Evolutionary conservation across 1,140 invertebrate species (phyloP), one percentile per base, ranked within the genome.

Genomic region (Himalopsyche phryganea): DNA sequence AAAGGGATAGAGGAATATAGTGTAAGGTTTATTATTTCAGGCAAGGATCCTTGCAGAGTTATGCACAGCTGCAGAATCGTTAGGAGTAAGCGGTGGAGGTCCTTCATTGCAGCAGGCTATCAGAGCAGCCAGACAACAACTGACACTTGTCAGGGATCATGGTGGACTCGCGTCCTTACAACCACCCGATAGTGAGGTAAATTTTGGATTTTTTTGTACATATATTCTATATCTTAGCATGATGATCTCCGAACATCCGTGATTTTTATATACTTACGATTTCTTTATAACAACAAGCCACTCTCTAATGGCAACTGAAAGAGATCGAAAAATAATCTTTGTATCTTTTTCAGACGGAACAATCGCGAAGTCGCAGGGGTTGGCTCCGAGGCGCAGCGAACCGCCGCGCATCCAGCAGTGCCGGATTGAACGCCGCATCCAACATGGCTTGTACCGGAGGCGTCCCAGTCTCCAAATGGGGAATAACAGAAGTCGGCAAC

Each of bases 401-500:
- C 0, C 52, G 61, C 2, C 33, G 61, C 23, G 33, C 51, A 6
- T 50, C 44, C 14, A 50, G 50, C 35, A 48, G 46, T 4, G 19
- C 28, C 1, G 32, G 28, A 17, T 19, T 44, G n/a, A 18, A 14
- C 15, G 18, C 28, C 1, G 18, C 35, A 1, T 48, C 50, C 20
- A 32, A 68, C 3, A 48, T 68, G 6, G 67, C 66, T 6, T 69
- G 68, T 14, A 69, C 69, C 4, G 23, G 23, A 28, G 23, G 23
- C 4, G 23, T 28, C 23, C 66, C 68, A 4, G 72, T 71, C 41
- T 66, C 72, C 1, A 71, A 70, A n/a, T 89, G 87, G 87, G 83
- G 85, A 36, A 82, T 86, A 0, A 81, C 83, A 50, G 88, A 90
- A 66, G 87, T 90, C 1, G 85, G 85, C 46, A 77, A 80, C 10